phyloP scores from a whole-genome alignment of 2,113 vertebrate species.

The Australoheros scitulus region DNA sequence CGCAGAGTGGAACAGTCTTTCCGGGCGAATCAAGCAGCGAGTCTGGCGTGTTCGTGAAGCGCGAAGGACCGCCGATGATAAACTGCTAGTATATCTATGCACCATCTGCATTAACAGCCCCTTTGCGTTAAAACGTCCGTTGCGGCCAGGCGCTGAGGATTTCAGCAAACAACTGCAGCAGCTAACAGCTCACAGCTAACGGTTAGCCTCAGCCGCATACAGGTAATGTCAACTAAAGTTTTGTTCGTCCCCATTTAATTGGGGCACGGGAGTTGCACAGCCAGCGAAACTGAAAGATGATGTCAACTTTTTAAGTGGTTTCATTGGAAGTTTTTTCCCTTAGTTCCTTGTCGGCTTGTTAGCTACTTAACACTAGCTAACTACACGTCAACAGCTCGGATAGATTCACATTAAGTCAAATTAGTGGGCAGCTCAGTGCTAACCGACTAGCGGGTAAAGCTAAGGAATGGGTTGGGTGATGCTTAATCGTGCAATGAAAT shows the following conservation, averaged over 20 bases:
- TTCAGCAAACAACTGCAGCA: neutral
- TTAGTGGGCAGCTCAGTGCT: neutral
- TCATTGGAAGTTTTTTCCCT: neutral
- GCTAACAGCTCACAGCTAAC: conserved; percentile 54
- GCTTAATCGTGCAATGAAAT: neutral
- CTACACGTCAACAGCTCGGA: conserved; percentile 20
- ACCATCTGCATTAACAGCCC: neutral
- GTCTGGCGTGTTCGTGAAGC: neutral
- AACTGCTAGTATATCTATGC: neutral
- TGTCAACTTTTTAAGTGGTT: neutral
- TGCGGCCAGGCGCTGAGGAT: neutral
- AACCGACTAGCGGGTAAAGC: neutral
- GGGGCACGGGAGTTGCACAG: neutral
- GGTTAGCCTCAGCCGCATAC: conserved; percentile 60
- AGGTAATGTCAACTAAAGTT: conserved; percentile 62
- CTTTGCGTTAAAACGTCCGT: neutral
- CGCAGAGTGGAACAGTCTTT: conserved; percentile 42
- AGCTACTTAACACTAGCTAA: conserved; percentile 33
- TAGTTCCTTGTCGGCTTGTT: neutral
- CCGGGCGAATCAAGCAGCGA: conserved; percentile 52
- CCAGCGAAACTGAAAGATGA: accelerated
- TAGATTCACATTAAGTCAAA: neutral
- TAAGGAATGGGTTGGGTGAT: neutral
- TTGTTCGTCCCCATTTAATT: neutral
- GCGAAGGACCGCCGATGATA: neutral